Evolutionary conservation across 2,797 vertebrate species (phyloP).

Genomic region (Megalops cyprinoides): DNA sequence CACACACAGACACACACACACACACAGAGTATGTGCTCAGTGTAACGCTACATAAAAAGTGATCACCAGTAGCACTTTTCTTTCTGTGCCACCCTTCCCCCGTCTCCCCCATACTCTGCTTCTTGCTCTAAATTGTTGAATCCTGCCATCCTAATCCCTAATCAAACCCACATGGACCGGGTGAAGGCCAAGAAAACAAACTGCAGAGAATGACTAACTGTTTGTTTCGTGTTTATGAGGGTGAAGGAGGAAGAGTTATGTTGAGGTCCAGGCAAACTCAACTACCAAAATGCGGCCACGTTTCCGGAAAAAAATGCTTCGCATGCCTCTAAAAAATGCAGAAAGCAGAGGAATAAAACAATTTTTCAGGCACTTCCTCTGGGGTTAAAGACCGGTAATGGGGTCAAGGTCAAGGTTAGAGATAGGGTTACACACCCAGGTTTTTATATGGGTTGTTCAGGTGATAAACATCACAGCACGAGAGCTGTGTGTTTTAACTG

Average conservation of each 20-base stretch:
- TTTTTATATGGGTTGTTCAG: conserved; percentile 57
- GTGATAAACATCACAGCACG: conserved; percentile 61
- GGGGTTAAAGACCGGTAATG: conserved; percentile 55
- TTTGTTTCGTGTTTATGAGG: conserved; percentile 8
- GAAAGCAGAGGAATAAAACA: not conserved
- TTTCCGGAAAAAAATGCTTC: not conserved
- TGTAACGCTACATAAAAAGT: not conserved
- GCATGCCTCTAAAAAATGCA: not conserved
- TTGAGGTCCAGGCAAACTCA: not conserved
- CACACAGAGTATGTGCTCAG: not conserved
- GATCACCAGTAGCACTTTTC: conserved; percentile 6
- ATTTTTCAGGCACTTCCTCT: conserved; percentile 50
- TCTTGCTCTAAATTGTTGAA: conserved; percentile 39
- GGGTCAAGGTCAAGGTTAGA: conserved; percentile 69
- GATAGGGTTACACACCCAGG: conserved; percentile 56
- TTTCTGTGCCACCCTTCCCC: not conserved
- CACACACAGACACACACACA: conserved; percentile 14
- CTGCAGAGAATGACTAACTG: conserved; percentile 35
- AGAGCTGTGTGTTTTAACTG: conserved; percentile 51
- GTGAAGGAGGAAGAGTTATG: conserved; percentile 6
- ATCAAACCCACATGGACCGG: conserved; percentile 62
- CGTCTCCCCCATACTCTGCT: not conserved
- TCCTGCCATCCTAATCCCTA: conserved; percentile 52
- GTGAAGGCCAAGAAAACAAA: conserved; percentile 45
- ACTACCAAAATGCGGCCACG: not conserved